These are phyloP conservation scores for Bombylius discolor DNA, from an alignment of 2,888 invertebrate species.

Conservation along the genomic window DNA sequence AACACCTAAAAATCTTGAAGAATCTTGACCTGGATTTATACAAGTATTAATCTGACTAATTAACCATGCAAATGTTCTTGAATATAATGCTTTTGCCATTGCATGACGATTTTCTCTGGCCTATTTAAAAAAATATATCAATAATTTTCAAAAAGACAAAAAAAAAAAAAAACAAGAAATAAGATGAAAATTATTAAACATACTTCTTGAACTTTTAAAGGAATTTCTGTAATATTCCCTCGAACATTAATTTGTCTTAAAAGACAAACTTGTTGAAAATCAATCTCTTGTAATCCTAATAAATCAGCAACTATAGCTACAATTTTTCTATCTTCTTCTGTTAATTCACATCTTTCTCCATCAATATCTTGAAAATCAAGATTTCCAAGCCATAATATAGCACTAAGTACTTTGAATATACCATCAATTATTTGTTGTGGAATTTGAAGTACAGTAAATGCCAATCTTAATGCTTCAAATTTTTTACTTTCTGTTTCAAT, in stretches of 20 bases:
- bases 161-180: neutral
- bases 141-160: neutral
- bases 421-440: conserved; percentile 77
- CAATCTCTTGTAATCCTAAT: conserved; percentile 60
- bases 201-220: conserved; percentile 73
- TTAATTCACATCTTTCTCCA: conserved; percentile 69
- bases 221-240: conserved; percentile 86
- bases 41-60: conserved; percentile 86
- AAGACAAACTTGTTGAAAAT: conserved; percentile 62
- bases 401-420: conserved; percentile 74
- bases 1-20: conserved; percentile 67
- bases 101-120: conserved; percentile 84
- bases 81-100: conserved; percentile 84
- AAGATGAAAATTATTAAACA: conserved; percentile 9
- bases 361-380: conserved; percentile 74
- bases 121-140: conserved; percentile 31
- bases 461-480: conserved; percentile 73
- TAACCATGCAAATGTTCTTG: conserved; percentile 82
- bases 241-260: conserved; percentile 79
- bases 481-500: conserved; percentile 52
- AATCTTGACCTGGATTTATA: conserved; percentile 76
- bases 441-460: conserved; percentile 79
- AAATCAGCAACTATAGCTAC: conserved; percentile 58
- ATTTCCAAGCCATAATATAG: conserved; percentile 85
- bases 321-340: conserved; percentile 56